Evolutionary conservation across 2,797 vertebrate genomes (phyloP).

Genomic region (Eulemur mongoz): DNA sequence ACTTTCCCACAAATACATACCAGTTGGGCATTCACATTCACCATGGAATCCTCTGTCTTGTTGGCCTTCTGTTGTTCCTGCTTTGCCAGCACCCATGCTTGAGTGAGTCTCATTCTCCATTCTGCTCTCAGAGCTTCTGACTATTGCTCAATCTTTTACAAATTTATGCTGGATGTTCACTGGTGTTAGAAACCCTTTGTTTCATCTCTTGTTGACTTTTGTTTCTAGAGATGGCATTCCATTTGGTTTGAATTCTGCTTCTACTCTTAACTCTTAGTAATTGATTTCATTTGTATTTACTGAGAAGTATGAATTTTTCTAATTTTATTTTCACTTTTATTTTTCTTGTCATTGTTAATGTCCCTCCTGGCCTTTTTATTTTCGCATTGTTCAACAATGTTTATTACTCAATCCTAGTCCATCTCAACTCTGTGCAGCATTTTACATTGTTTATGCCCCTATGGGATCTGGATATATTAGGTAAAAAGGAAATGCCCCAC

Average conservation of each 20-base stretch:
- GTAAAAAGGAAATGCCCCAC: background rate
- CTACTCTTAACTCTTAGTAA: background rate
- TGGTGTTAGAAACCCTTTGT: background rate
- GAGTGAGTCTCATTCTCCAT: background rate
- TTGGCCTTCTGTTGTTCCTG: background rate
- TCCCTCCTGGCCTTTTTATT: background rate
- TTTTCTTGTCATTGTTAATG: background rate
- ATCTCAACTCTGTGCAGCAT: background rate
- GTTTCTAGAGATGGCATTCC: background rate
- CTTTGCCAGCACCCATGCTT: background rate
- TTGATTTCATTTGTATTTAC: background rate
- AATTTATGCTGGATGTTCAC: background rate
- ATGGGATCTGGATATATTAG: background rate
- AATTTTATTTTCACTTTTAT: background rate
- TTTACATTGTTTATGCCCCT: background rate
- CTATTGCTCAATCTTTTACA: background rate
- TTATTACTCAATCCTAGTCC: background rate
- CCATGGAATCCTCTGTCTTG: background rate
- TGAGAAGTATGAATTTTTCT: background rate
- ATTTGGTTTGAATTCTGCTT: background rate
- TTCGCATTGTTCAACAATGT: background rate
- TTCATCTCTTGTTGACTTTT: background rate
- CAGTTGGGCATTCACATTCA: background rate
- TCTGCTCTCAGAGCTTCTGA: slow-evolving; percentile 15
- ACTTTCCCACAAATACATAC: background rate